These are phyloP conservation scores for Oncopodura yosiiana DNA, from an alignment of 1,140 invertebrate genomes.

Conservation along the genomic window DNA sequence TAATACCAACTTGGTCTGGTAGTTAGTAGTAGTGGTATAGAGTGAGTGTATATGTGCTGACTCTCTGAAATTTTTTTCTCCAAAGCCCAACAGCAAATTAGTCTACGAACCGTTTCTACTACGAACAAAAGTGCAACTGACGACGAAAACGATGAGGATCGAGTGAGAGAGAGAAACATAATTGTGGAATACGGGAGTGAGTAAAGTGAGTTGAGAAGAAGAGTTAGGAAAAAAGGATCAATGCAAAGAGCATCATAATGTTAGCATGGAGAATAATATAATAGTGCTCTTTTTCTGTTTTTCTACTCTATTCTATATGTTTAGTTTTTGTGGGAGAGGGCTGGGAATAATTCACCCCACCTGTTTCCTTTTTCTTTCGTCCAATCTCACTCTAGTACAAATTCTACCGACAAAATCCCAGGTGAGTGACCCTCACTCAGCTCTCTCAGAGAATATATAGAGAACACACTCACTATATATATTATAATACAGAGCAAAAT, in stretches of 20 bases:
- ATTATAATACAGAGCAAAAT: conserved; percentile 10
- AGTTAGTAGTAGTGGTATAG: no score
- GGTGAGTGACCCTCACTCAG: not conserved
- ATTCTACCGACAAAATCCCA: no score
- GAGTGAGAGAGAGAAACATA: conserved; percentile 1
- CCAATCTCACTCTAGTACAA: no score
- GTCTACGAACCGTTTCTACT: no score
- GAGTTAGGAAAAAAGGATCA: conserved; percentile 7
- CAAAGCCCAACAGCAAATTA: no score
- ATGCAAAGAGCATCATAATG: conserved; percentile 1
- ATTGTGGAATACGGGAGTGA: not conserved
- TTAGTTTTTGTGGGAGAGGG: conserved; percentile 16
- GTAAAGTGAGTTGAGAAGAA: conserved; percentile 4
- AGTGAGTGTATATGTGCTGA: no score
- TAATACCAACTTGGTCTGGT: no score
- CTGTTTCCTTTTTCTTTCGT: conserved; percentile 15
- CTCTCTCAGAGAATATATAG: conserved; percentile 2
- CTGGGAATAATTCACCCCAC: conserved; percentile 28
- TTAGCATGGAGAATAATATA: conserved; percentile 9
- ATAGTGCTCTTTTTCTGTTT: conserved; percentile 3
- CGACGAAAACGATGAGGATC: no score
- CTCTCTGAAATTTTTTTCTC: no score
- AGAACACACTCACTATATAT: conserved; percentile 2
- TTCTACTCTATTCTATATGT: conserved; percentile 4
- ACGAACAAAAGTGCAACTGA: no score